phyloP scores from a whole-genome alignment of 2,113 vertebrate genomes.

The Speoplatyrhinus poulsoni region DNA sequence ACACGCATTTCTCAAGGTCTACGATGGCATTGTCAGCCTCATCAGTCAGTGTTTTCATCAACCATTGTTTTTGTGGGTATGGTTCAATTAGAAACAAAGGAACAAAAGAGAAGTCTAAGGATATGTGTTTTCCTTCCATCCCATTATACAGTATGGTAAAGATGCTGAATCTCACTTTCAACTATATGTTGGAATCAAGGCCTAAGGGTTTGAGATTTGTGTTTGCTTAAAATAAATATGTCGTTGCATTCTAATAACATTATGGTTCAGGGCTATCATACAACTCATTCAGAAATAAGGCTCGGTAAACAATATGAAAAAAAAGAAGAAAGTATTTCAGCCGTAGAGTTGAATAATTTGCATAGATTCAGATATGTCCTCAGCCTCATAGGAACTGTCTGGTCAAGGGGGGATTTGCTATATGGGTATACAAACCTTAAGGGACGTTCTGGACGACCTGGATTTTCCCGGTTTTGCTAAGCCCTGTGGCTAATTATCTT shows the following conservation, averaged over 20 bases:
- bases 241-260: too few relatives aligned
- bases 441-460: slow-evolving; percentile 53
- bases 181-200: too few relatives aligned
- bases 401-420: slow-evolving; percentile 51
- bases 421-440: slow-evolving; percentile 31
- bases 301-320: too few relatives aligned
- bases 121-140: background rate
- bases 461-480: slow-evolving; percentile 51
- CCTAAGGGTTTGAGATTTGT: too few relatives aligned
- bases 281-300: too few relatives aligned
- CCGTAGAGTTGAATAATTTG: slow-evolving; percentile 11
- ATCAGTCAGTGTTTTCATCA: slow-evolving; percentile 40
- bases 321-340: slow-evolving; percentile 8
- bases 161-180: background rate
- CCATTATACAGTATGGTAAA: background rate
- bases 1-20: slow-evolving; percentile 49
- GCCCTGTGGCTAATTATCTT: slow-evolving; percentile 70
- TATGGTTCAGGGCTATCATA: too few relatives aligned
- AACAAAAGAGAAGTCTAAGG: background rate
- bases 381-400: slow-evolving; percentile 38
- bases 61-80: slow-evolving; percentile 12
- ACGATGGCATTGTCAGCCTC: slow-evolving; percentile 19
- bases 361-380: slow-evolving; percentile 15
- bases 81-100: background rate
- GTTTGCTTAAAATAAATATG: too few relatives aligned